Evolutionary conservation across 2,888 invertebrate genomes (phyloP), one percentile per base, ranked within the genome.

Genomic region (Agrochola lota): DNA sequence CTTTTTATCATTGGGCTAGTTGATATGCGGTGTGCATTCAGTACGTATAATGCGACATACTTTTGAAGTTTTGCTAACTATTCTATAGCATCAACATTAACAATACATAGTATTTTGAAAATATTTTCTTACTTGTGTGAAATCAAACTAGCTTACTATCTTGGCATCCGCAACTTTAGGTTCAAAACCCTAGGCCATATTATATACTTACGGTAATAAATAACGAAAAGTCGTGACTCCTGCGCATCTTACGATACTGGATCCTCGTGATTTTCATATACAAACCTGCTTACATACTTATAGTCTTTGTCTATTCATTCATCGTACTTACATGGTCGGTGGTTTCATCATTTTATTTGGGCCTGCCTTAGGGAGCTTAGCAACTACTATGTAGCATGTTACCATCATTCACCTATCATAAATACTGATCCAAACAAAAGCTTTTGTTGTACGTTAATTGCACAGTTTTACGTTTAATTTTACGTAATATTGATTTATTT

Each of bases 141-240:
- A 68, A 60, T 17, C 4, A 63, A 66, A 49, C 12, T 5, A 64
- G 23, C 52, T 46, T 49, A 2, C 8, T 46, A 76, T 43, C 23
- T 23, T 40, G 1, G n/a, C 26, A n/a, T 60, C 46, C 20, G n/a
- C 15, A 68, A 0, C 35, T 43, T 1, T 55, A 49, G 43, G 62
- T 69, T 66, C 62, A 63, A 69, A 77, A 11, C 52, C 23, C 49
- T 70, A 78, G 12, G 55, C 70, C 55, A 75, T 71, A 71, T 59
- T 71, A 68, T n/a, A 68, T 77, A 81, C 35, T 59, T 57, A 59
- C 71, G 26, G 59, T 66, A 70, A 77, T 86, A 85, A 86, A 86
- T 72, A 77, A 73, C n/a, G 4, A 12, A 55, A 46, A 75, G 66
- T 87, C 85, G 85, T 85, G 87, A 86, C 87, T 86, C 55, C 46